A percentile compares a stretch with the other conserved stretches of the same genome.
These are phyloP conservation scores for Macrosiphum euphorbiae DNA, from an alignment of 2,888 invertebrate genomes.

Conservation along the genomic window DNA sequence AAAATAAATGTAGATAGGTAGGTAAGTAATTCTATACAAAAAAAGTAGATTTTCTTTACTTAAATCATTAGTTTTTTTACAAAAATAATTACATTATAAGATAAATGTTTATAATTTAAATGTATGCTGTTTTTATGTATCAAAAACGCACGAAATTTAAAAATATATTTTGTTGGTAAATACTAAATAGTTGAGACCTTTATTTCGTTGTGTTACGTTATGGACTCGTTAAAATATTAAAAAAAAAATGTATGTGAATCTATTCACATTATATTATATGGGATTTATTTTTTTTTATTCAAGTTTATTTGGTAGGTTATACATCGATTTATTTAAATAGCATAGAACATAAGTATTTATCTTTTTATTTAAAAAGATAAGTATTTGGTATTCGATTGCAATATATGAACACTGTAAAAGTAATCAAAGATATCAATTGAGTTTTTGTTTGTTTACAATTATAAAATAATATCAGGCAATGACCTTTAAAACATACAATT, in stretches of 20 bases:
- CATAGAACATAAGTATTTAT: neutral
- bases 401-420: neutral
- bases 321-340: neutral
- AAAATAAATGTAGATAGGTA: neutral
- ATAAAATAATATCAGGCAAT: no score
- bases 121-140: neutral
- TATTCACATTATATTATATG: no score
- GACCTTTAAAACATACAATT: no score
- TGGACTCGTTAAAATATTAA: neutral
- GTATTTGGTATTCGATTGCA: neutral
- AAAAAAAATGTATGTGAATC: no score
- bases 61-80: no score
- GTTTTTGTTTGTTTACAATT: neutral
- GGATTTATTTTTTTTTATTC: neutral
- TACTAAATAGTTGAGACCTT: neutral
- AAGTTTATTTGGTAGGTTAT: neutral
- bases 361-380: no score
- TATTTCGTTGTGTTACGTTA: neutral
- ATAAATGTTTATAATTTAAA: neutral
- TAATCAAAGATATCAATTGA: neutral
- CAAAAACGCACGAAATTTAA: neutral
- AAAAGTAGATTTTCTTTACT: neutral
- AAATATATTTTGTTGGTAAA: neutral
- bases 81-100: no score
- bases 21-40: neutral